Percentiles rank a stretch among this genome's conserved stretches.
Evolutionary conservation across 2,888 invertebrate genomes (phyloP).

Genomic region (Escarpia spicata): DNA sequence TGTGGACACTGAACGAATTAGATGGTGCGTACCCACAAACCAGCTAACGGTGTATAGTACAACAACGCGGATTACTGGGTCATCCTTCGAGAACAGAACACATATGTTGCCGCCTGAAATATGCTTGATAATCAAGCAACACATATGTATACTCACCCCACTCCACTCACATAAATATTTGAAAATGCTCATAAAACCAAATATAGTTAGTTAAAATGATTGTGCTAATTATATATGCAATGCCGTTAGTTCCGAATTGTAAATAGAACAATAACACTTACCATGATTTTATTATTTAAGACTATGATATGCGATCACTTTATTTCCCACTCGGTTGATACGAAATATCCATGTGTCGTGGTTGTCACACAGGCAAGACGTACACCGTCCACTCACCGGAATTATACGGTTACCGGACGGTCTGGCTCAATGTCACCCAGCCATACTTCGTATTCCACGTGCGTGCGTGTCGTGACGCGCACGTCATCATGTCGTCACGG

Average conservation of each 20-base stretch:
- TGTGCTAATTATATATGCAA: too few species aligned
- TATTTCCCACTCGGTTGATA: background rate
- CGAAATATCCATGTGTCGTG: background rate
- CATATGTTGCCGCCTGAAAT: too few species aligned
- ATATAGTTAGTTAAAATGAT: too few species aligned
- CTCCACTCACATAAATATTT: too few species aligned
- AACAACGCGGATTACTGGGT: too few species aligned
- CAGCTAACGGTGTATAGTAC: too few species aligned
- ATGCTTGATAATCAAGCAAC: too few species aligned
- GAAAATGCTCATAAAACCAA: too few species aligned
- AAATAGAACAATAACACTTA: background rate
- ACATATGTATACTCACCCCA: too few species aligned
- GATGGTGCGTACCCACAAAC: background rate
- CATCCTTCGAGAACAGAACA: too few species aligned
- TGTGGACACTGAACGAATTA: background rate
- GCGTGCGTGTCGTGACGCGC: conserved; percentile 30
- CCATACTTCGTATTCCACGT: conserved; percentile 28
- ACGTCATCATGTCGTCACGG: background rate
- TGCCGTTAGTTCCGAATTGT: too few species aligned
- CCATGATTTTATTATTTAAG: background rate
- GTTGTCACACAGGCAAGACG: background rate
- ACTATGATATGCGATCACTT: background rate
- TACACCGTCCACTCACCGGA: conserved; percentile 20
- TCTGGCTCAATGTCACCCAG: conserved; percentile 18
- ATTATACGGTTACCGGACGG: background rate